Base-by-base conservation (phyloP, 53 echinoderm and acorn worm genomes). In the Temnopleurus reevesii region DNA sequence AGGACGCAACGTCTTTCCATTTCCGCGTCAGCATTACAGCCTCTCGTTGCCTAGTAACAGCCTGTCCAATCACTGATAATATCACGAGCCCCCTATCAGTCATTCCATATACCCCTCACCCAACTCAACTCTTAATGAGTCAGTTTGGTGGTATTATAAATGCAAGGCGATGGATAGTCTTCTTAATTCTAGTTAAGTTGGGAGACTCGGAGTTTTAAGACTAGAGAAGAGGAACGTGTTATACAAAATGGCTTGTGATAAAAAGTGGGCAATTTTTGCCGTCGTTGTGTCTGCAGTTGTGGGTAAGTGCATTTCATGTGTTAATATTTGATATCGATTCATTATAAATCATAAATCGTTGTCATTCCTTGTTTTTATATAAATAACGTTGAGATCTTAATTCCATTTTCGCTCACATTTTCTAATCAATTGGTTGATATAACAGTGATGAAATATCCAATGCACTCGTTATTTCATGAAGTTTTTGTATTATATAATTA, bases 221-320 rank as follows among this genome's bases (percentile, higher is more conserved):
- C n/a, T n/a, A n/a, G n/a, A n/a, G n/a, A n/a, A n/a, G n/a, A 19
- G 35, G 34, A 17, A 18, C 4, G 60, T 3, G 21, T 55, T 27
- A 38, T 12, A 45, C 15, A 80, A 55, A 1, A 83, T 83, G 83
- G 83, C 83, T 53, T 54, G 53, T 53, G 57, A 56, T 0, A 83
- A 53, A 21, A 83, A 83, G 55, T 83, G 83, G 83, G 55, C 83
- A 23, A 12, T 83, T 0, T 54, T 83, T 53, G 83, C 83, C 21
- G 83, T 83, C 2, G 31, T 83, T 8, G 83, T 83, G 9, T 83
- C 83, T 2, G n/a, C 55, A 1, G 36, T 55, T 21, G 83, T 83
- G 23, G 83, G 83, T 83, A 56, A 56, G 83, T 83, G 45, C 31
- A 30, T 59, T n/a, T n/a, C n/a, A n/a, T n/a, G n/a, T n/a, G n/a